A percentile compares a stretch with the other conserved stretches of the same genome.
These are phyloP conservation scores for Gopherus evgoodei DNA, from an alignment of 2,113 vertebrate genomes.

Conservation along the genomic window DNA sequence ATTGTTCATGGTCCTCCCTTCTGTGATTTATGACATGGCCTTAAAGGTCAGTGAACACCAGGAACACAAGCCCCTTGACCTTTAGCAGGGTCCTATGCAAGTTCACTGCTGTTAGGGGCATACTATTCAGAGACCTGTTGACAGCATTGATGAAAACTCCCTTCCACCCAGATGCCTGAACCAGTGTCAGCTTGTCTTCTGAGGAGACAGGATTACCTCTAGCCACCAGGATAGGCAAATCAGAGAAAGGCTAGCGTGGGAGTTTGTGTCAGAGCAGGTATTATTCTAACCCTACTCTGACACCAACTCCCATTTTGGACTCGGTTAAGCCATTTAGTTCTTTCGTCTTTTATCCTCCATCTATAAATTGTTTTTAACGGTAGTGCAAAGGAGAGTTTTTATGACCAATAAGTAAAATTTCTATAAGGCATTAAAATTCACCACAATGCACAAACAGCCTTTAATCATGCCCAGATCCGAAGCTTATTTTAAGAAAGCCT, in stretches of 20 bases:
- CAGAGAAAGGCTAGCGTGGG: background rate
- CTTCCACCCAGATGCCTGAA: slow-evolving; percentile 64
- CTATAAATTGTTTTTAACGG: background rate
- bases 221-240: background rate
- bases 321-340: background rate
- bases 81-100: slow-evolving; percentile 57
- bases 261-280: background rate
- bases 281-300: background rate
- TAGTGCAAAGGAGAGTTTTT: background rate
- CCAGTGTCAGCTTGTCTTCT: slow-evolving; percentile 48
- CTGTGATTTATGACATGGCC: slow-evolving; percentile 48
- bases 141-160: slow-evolving; percentile 67
- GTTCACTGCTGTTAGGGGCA: slow-evolving; percentile 61
- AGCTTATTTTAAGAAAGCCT: background rate
- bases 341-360: background rate
- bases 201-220: background rate
- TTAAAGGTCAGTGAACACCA: slow-evolving; percentile 8
- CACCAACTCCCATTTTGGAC: background rate
- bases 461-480: background rate
- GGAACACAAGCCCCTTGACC: too few species aligned
- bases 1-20: slow-evolving; percentile 45
- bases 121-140: slow-evolving; percentile 57
- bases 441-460: background rate
- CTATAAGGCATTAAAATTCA: background rate
- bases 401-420: background rate